Conservation (phyloP, 2,113 vertebrate genomes). For the Choloepus hoffmanni region DNA sequence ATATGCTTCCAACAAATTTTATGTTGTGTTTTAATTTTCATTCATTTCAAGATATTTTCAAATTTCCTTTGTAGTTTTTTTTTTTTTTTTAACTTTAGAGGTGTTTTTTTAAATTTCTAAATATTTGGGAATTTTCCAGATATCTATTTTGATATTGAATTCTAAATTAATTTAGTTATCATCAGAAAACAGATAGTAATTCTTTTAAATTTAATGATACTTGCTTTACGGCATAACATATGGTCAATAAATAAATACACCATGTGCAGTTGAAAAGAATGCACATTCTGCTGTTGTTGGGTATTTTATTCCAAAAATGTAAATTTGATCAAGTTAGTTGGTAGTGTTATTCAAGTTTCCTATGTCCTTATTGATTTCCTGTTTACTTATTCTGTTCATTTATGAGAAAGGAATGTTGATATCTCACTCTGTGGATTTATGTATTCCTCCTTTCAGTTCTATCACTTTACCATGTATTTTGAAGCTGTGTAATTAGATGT, state of each 20-base stretch:
- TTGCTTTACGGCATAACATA: neutral
- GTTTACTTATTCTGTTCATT: neutral
- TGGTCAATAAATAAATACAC: neutral
- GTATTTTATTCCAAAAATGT: constrained; percentile 12
- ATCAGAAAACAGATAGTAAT: neutral
- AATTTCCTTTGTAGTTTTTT: neutral
- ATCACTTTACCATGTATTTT: neutral
- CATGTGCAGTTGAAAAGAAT: neutral
- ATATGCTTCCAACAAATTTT: neutral
- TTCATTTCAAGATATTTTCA: constrained; percentile 34
- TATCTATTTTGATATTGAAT: neutral
- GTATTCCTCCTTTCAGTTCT: neutral
- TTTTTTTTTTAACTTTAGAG: constrained; percentile 13
- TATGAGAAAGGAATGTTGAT: neutral
- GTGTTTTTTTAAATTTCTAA: constrained; percentile 27
- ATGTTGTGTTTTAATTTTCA: neutral
- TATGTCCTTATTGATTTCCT: neutral
- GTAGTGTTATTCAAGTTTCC: neutral
- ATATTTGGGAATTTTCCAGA: neutral
- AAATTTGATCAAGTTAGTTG: neutral
- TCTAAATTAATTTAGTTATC: constrained; percentile 30
- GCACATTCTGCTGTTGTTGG: neutral
- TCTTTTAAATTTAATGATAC: neutral
- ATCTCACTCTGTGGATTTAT: neutral
- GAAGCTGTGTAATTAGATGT: neutral